A percentile compares a stretch with the other conserved stretches of the same genome.
Conservation (phyloP, 2,113 vertebrate genomes). For the Phaetusa simplex region DNA sequence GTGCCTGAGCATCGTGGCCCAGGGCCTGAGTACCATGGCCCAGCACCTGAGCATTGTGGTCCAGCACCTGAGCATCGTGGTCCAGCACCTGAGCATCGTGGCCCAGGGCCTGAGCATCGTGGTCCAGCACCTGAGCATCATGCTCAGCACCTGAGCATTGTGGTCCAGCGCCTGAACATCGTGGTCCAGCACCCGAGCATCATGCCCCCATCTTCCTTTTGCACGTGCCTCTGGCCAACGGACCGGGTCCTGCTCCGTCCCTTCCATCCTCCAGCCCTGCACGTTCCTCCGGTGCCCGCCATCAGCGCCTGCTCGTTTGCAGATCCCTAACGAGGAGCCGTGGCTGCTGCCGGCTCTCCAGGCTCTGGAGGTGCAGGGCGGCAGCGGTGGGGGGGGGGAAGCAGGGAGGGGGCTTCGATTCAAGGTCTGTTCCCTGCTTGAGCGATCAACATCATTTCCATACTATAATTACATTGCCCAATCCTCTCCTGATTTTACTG, state of each 20-base stretch:
- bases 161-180: background rate
- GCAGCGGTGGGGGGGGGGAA: background rate
- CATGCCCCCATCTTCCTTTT: background rate
- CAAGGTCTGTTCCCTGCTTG: conserved; percentile 86
- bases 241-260: background rate
- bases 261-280: rapidly evolving
- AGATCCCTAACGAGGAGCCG: background rate
- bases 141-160: background rate
- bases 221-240: rapidly evolving
- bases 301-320: background rate
- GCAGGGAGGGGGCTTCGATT: conserved; percentile 61
- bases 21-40: background rate
- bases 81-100: background rate
- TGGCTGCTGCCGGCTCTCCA: background rate
- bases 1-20: background rate
- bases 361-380: conserved; percentile 8
- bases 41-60: background rate
- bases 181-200: background rate
- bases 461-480: conserved; percentile 95
- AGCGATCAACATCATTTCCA: conserved; percentile 92
- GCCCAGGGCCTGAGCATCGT: background rate
- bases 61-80: background rate
- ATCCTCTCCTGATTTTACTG: conserved; percentile 87
- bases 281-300: rapidly evolving
- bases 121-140: background rate